Evolutionary conservation across 2,113 vertebrate species (phyloP).

Genomic region (Nycticorax nycticorax): DNA sequence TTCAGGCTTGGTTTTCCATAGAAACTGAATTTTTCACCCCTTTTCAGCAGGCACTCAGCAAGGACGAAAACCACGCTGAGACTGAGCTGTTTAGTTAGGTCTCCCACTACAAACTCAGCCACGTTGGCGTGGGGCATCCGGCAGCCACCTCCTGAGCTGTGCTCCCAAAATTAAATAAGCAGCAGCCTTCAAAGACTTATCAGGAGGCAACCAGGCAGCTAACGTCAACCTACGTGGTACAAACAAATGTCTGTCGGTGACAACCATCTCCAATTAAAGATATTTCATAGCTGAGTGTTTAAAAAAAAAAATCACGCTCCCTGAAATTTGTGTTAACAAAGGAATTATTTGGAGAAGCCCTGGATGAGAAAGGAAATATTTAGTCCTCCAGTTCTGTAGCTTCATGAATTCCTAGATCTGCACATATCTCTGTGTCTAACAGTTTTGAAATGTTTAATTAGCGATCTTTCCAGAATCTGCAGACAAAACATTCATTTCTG

Average conservation of each 20-base stretch:
- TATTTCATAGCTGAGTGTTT: background rate
- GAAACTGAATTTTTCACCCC: background rate
- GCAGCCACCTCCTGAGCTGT: background rate
- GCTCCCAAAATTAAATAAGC: background rate
- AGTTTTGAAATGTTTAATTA: constrained; percentile 5
- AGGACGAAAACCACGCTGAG: background rate
- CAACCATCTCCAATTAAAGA: background rate
- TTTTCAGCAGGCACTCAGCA: accelerated
- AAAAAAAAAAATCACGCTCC: background rate
- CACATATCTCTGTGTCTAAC: background rate
- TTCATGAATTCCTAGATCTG: background rate
- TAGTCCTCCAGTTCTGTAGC: background rate
- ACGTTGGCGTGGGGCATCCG: accelerated
- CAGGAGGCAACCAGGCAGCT: background rate
- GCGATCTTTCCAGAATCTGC: background rate
- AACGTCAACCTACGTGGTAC: background rate
- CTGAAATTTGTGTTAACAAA: background rate
- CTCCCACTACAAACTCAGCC: accelerated
- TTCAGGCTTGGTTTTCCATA: background rate
- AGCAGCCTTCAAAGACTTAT: background rate
- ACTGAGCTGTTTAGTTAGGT: background rate
- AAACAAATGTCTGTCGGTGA: background rate
- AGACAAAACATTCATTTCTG: background rate
- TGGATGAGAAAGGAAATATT: background rate
- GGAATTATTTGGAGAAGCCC: background rate